Evolutionary conservation across 1,140 invertebrate species (phyloP), one percentile per base, ranked within the genome.

Genomic region (Saxidomus purpurata): DNA sequence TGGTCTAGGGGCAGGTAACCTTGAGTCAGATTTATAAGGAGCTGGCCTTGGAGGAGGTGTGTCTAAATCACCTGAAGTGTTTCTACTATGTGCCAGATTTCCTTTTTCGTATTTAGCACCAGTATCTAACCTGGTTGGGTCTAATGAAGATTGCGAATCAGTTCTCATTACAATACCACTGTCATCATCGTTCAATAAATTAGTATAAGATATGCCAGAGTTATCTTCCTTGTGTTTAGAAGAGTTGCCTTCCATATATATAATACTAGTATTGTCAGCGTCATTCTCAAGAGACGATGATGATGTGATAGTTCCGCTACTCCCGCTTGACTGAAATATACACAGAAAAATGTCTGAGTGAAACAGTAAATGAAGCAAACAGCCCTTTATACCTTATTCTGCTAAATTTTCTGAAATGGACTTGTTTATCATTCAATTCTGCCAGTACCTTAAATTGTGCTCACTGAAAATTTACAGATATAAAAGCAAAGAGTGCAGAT

Each of bases 161-260:
- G 85, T 80, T 69, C 74, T 87, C 52, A 87, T 80, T 0, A 87
- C 85, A 49, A 87, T 87, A 3, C 85, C 85, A 47, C 85, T 87
- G 38, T 87, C 85, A 52, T 87, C 85, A 49, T 87, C 85, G 11
- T 87, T 76, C 25, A 87, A 13, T 13, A 87, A 52, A 25, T 36
- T 49, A 13, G 74, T 79, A 31, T 87, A 87, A 25, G 47, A 81
- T n/a, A 81, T 38, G 31, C 22, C 31, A 47, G 82, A 84, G 59
- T 84, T 71, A 49, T 84, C 82, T 49, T 63, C 82, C 82, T 84
- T 80, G 25, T 40, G 36, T 19, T 34, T 17, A 28, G 28, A 67
- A 8, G 25, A 3, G 52, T 77, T 19, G 13, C 40, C 81, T 8
- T 67, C 61, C 19, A 15, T 59, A 76, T 13, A 76, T 40, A 25